phyloP scores from a whole-genome alignment of 2,888 invertebrate genomes.

The Diachrysia chrysitis region DNA sequence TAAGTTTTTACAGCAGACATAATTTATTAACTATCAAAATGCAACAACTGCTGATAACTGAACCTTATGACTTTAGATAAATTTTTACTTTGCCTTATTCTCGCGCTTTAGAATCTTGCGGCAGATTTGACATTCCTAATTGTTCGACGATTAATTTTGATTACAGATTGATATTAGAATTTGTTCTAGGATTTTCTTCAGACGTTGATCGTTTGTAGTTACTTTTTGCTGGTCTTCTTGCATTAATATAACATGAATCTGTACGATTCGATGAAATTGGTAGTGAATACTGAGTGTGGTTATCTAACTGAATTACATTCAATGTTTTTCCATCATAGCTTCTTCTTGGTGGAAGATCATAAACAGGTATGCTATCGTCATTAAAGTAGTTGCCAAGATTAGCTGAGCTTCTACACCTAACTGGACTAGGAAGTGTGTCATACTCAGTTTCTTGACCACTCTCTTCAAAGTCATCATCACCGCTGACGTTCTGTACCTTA shows the following conservation, averaged over 20 bases:
- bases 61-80: no score
- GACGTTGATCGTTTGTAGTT: not conserved
- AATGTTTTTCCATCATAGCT: conserved; percentile 6
- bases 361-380: conserved; percentile 24
- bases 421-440: conserved; percentile 46
- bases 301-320: conserved; percentile 39
- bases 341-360: conserved; percentile 39
- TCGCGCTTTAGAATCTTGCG: no score
- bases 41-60: no score
- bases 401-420: not conserved
- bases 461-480: conserved; percentile 2
- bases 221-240: conserved; percentile 12
- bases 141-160: not conserved
- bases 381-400: conserved; percentile 7
- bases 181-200: not conserved
- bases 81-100: no score
- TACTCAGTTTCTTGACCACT: conserved; percentile 45
- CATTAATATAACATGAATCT: conserved; percentile 47
- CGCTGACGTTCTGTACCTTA: conserved; percentile 14
- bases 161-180: not conserved
- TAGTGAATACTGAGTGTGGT: conserved; percentile 39
- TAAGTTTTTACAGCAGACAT: no score
- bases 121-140: no score
- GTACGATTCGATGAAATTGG: conserved; percentile 20
- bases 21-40: no score